A percentile compares a stretch with the other conserved stretches of the same genome.
Conservation (phyloP, 2,797 vertebrate genomes). For the Tokudaia muenninki region DNA sequence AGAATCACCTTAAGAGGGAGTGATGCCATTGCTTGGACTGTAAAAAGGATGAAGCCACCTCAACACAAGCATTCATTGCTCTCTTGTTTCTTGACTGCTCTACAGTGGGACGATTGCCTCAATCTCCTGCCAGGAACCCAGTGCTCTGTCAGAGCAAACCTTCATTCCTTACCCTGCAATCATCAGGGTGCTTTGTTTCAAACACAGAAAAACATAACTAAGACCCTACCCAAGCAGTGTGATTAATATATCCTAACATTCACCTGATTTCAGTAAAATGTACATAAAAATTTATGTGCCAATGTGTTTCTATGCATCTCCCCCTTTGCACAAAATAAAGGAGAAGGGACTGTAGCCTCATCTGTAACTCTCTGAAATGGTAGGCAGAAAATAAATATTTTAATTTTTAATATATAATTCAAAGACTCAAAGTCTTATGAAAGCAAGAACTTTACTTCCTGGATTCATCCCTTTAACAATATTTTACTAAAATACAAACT, state of each 20-base stretch:
- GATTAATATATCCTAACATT: not conserved
- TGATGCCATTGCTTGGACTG: not conserved
- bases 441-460: not conserved
- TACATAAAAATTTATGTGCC: not conserved
- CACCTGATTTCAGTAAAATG: not conserved
- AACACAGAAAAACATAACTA: not conserved
- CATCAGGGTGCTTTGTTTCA: not conserved
- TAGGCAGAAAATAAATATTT: not conserved
- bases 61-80: not conserved
- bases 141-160: not conserved
- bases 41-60: not conserved
- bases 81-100: not conserved
- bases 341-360: not conserved
- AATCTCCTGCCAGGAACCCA: not conserved
- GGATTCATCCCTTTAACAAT: not conserved
- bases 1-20: not conserved
- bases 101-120: not conserved
- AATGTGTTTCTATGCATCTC: not conserved
- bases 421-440: slow-evolving; percentile 9
- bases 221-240: not conserved
- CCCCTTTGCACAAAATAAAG: not conserved
- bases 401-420: not conserved
- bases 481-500: not conserved
- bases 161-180: not conserved
- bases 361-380: not conserved